Conservation (phyloP, 2,797 vertebrate genomes). For the Pachyuromys duprasi region DNA sequence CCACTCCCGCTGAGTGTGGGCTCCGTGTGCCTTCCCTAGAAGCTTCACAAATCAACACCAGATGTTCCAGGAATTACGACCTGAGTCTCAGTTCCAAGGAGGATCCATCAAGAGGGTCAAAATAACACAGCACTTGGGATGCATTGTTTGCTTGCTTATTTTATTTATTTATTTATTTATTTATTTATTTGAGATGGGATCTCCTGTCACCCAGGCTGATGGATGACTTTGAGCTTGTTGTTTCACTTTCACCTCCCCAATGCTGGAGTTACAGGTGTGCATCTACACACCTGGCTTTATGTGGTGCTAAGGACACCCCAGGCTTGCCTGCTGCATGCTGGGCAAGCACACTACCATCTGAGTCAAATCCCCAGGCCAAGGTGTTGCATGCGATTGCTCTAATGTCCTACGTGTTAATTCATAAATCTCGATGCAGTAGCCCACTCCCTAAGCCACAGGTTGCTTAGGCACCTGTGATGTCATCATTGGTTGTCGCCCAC, state of each 20-base stretch:
- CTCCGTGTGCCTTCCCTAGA: background rate
- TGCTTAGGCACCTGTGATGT: too few relatives aligned
- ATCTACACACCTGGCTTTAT: background rate
- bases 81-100: background rate
- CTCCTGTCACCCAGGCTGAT: background rate
- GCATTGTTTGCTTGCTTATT: background rate
- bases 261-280: background rate
- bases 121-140: background rate
- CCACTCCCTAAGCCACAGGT: too few relatives aligned
- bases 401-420: background rate
- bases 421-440: too few relatives aligned
- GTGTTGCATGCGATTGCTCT: background rate
- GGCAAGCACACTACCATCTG: background rate
- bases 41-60: background rate
- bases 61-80: background rate
- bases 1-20: background rate
- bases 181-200: background rate
- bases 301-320: background rate
- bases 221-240: background rate
- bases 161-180: too few relatives aligned
- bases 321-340: background rate
- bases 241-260: background rate
- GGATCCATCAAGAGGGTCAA: background rate
- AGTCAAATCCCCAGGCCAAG: background rate
- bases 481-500: too few relatives aligned